Evolutionary conservation across 1,140 invertebrate species (phyloP).

Genomic region (Drosophila obscura): DNA sequence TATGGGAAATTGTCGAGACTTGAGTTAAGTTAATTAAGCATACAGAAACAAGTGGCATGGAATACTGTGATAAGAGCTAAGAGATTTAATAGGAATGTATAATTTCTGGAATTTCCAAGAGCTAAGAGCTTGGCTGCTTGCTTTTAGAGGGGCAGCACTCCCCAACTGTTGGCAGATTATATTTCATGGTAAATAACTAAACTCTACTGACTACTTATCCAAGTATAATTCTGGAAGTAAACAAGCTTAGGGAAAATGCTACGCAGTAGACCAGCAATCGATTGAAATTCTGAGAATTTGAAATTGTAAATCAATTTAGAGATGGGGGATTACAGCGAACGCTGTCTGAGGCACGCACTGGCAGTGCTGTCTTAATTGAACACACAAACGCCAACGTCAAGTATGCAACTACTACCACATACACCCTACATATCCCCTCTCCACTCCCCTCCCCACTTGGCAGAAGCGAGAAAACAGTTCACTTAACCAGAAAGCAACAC

Average conservation of each 20-base stretch:
- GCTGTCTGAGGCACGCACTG: slow-evolving; percentile 21
- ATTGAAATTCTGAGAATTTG: slow-evolving; percentile 12
- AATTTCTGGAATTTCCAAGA: too few relatives aligned
- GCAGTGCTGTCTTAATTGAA: slow-evolving; percentile 41
- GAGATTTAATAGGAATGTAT: too few relatives aligned
- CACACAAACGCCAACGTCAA: slow-evolving; percentile 31
- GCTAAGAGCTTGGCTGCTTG: too few relatives aligned
- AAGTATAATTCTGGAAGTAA: background rate
- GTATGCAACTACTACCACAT: slow-evolving; percentile 26
- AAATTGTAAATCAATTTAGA: slow-evolving; percentile 36
- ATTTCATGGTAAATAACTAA: too few relatives aligned
- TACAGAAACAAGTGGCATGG: too few relatives aligned
- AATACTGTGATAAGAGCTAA: too few relatives aligned
- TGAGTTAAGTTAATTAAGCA: background rate
- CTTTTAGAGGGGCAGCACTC: too few relatives aligned
- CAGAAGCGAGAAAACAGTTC: slow-evolving; percentile 55
- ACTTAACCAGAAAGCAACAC: slow-evolving; percentile 78
- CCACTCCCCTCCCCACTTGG: background rate
- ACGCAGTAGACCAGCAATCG: background rate
- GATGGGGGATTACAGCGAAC: slow-evolving; percentile 25
- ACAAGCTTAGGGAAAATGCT: background rate
- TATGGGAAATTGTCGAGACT: too few relatives aligned
- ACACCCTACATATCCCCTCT: background rate
- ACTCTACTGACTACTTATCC: too few relatives aligned
- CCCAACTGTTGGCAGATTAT: too few relatives aligned